These are phyloP conservation scores for Machimus rusticus DNA, from an alignment of 2,888 invertebrate species.

Conservation along the genomic window DNA sequence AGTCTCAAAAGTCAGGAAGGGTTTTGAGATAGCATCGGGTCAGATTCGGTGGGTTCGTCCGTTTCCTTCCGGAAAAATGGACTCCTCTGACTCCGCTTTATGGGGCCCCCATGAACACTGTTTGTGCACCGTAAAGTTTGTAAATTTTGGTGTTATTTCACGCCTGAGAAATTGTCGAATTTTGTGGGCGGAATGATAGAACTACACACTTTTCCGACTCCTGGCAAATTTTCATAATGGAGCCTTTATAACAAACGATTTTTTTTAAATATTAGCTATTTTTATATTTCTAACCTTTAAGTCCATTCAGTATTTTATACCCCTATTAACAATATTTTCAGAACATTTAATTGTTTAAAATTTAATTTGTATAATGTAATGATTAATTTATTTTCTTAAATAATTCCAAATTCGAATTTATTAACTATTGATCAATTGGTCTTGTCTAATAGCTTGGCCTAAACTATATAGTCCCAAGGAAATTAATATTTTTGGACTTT, in stretches of 20 bases:
- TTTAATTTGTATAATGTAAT: too few species aligned
- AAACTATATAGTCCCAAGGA: too few species aligned
- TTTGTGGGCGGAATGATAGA: not conserved
- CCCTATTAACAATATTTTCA: not conserved
- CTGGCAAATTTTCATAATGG: not conserved
- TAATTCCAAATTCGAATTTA: too few species aligned
- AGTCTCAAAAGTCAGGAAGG: not conserved
- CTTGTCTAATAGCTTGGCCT: too few species aligned
- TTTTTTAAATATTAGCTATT: not conserved
- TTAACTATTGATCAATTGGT: too few species aligned
- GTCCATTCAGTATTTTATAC: not conserved
- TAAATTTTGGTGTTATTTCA: not conserved
- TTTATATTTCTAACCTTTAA: not conserved
- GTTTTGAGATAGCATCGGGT: constrained; percentile 1
- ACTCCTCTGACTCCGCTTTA: not conserved
- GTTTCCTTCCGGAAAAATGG: not conserved
- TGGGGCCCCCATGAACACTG: not conserved
- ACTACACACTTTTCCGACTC: not conserved
- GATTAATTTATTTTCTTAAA: too few species aligned
- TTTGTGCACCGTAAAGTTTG: not conserved
- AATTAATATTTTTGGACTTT: too few species aligned
- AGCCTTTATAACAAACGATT: not conserved
- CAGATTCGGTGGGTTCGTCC: not conserved
- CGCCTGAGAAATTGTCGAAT: not conserved
- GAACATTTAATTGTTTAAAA: not conserved